Conservation (phyloP, 2,113 vertebrate species). For the Burhinus oedicnemus region DNA sequence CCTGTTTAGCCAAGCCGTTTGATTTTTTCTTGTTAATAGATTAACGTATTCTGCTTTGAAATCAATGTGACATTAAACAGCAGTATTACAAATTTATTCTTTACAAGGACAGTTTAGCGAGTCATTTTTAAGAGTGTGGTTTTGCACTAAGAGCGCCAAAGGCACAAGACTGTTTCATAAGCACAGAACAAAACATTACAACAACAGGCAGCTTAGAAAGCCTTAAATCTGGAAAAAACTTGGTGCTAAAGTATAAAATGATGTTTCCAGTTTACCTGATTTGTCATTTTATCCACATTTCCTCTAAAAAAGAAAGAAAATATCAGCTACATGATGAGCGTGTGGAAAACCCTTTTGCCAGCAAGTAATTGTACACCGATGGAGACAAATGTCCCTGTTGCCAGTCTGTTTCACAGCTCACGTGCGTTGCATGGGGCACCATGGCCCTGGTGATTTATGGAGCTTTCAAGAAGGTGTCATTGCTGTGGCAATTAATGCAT, state of each 20-base stretch:
- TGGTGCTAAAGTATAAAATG: neutral
- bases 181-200: neutral
- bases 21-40: neutral
- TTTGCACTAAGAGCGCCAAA: neutral
- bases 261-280: neutral
- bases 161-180: neutral
- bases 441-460: slow-evolving; percentile 70
- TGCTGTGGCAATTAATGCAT: slow-evolving; percentile 72
- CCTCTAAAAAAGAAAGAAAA: neutral
- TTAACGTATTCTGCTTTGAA: neutral
- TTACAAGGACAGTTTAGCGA: neutral
- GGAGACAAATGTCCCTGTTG: slow-evolving; percentile 59
- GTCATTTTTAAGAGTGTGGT: neutral
- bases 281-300: slow-evolving; percentile 16
- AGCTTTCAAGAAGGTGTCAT: slow-evolving; percentile 67
- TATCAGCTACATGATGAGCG: neutral
- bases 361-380: slow-evolving; percentile 22
- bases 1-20: neutral
- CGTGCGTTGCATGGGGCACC: neutral
- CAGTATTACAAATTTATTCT: neutral
- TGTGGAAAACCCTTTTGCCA: neutral
- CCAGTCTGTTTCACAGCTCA: slow-evolving; percentile 16
- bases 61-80: neutral
- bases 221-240: neutral
- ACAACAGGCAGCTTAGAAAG: neutral